These are phyloP conservation scores for Blastobasis adustella DNA, from an alignment of 2,888 invertebrate genomes.

Conservation along the genomic window DNA sequence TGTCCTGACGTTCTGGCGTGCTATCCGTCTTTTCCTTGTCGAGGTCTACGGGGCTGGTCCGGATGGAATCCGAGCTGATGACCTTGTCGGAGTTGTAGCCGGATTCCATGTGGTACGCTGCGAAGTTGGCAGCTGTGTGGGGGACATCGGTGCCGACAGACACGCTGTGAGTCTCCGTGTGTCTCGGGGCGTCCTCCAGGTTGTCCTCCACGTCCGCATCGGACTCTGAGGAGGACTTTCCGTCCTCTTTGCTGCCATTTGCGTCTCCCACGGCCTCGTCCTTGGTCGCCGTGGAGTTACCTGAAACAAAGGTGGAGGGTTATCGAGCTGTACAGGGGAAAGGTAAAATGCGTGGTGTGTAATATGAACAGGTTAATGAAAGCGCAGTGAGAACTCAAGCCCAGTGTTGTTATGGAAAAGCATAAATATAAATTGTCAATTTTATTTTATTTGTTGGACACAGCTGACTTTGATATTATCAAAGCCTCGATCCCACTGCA, in stretches of 20 bases:
- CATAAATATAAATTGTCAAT: too few species aligned
- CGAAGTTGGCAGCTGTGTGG: constrained; percentile 62
- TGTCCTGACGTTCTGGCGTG: constrained; percentile 73
- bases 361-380: background rate
- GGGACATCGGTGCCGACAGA: constrained; percentile 44
- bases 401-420: too few species aligned
- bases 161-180: constrained; percentile 36
- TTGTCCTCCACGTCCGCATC: constrained; percentile 90
- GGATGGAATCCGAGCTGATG: constrained; percentile 61
- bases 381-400: too few species aligned
- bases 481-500: too few species aligned
- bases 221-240: constrained; percentile 79
- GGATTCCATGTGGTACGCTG: constrained; percentile 75
- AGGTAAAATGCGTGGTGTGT: too few species aligned
- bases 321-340: too few species aligned
- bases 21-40: constrained; percentile 74
- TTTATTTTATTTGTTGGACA: too few species aligned
- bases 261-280: constrained; percentile 40
- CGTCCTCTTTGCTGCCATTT: constrained; percentile 55
- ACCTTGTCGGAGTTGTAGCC: constrained; percentile 78
- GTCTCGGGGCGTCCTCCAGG: constrained; percentile 71
- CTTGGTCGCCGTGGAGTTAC: constrained; percentile 48
- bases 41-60: constrained; percentile 60
- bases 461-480: too few species aligned
- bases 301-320: constrained; percentile 30